A percentile compares a stretch with the other conserved stretches of the same genome.
phyloP scores from a whole-genome alignment of 2,888 invertebrate genomes.

The Oasisia sp. region DNA sequence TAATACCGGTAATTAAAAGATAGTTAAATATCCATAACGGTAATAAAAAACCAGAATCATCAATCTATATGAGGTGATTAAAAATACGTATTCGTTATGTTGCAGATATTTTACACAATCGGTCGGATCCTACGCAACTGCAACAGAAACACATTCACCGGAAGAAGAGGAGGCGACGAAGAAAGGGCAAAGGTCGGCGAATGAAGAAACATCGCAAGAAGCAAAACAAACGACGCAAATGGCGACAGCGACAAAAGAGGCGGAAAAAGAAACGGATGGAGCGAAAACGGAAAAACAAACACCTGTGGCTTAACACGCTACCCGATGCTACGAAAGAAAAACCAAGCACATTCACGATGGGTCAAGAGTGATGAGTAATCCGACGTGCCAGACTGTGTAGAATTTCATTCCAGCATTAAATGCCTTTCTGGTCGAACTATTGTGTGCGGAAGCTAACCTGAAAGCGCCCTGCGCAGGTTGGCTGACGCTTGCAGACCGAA shows the following conservation, averaged over 20 bases:
- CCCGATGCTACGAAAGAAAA: conserved; percentile 5
- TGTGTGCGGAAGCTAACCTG: background rate
- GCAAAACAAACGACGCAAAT: background rate
- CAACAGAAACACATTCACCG: background rate
- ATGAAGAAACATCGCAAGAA: background rate
- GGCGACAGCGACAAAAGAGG: background rate
- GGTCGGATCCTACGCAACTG: background rate
- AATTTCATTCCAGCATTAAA: conserved; percentile 17
- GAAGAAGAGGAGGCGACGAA: background rate
- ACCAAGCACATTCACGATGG: conserved; percentile 17
- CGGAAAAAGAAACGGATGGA: conserved; percentile 4
- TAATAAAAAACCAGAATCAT: too few relatives aligned
- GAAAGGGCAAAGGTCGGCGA: background rate
- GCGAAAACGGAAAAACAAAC: background rate
- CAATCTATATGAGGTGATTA: too few relatives aligned
- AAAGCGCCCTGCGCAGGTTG: background rate
- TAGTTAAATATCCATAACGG: too few relatives aligned
- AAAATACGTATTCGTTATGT: background rate
- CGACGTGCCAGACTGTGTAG: conserved; percentile 1
- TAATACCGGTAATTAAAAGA: too few relatives aligned
- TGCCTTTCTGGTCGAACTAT: conserved; percentile 2
- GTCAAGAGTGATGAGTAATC: background rate
- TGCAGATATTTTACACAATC: conserved; percentile 7
- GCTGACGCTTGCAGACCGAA: background rate
- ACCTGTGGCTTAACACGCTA: conserved; percentile 5